Evolutionary conservation across 2,888 invertebrate genomes (phyloP).

Genomic region (Idaea straminata): DNA sequence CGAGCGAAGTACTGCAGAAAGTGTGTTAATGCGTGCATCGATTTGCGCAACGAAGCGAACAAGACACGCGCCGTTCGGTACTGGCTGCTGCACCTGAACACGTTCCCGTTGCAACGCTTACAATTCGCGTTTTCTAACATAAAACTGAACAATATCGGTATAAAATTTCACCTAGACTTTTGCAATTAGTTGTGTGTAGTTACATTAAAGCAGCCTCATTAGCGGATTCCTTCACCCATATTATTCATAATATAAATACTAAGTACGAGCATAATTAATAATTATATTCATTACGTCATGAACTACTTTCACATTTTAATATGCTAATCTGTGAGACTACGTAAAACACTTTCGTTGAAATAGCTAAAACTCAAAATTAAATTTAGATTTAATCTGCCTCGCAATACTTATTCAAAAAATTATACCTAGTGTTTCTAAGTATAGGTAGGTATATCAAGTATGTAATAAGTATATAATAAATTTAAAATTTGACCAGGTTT

Average conservation of each 20-base stretch:
- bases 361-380: not conserved
- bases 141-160: not conserved
- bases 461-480: not conserved
- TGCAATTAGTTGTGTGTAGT: not conserved
- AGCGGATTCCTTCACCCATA: not conserved
- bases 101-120: slow-evolving; percentile 51
- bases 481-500: too few relatives aligned
- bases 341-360: not conserved
- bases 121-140: not conserved
- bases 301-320: slow-evolving; percentile 7
- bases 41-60: slow-evolving; percentile 63
- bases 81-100: slow-evolving; percentile 44
- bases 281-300: not conserved
- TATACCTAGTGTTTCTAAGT: not conserved
- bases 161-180: not conserved
- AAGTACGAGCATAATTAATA: not conserved
- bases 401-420: not conserved
- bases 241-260: not conserved
- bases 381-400: not conserved
- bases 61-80: slow-evolving; percentile 51
- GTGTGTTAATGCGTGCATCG: slow-evolving; percentile 66
- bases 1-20: slow-evolving; percentile 48
- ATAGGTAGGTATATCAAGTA: too few relatives aligned
- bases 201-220: not conserved
- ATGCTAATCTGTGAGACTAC: slow-evolving; percentile 4